Percentiles rank a stretch among this genome's conserved stretches.
Conservation (phyloP, 2,888 invertebrate genomes). For the Pseudococcus viburni region DNA sequence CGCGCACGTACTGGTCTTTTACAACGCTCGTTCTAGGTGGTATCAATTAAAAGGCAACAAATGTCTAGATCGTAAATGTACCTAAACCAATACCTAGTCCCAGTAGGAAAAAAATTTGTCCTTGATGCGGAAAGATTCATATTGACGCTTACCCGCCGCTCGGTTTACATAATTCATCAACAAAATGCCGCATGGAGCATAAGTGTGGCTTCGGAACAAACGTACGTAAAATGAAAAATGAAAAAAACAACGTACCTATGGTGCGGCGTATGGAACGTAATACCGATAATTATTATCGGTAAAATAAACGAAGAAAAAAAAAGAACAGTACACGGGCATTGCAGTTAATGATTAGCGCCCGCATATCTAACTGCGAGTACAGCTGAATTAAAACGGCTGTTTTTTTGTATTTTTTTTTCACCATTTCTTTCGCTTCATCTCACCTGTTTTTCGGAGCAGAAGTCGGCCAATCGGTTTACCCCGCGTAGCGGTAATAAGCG, state of each 20-base stretch:
- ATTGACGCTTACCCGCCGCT: neutral
- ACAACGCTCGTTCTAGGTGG: neutral
- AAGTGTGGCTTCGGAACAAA: conserved; percentile 1
- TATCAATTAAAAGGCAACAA: conserved; percentile 23
- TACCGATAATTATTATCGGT: conserved; percentile 58
- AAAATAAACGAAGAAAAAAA: conserved; percentile 57
- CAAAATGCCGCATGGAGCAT: neutral
- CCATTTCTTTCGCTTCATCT: conserved; percentile 60
- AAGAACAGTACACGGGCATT: conserved; percentile 58
- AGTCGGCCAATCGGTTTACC: conserved; percentile 61
- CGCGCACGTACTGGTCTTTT: neutral
- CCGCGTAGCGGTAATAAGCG: conserved; percentile 51
- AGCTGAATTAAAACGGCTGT: conserved; percentile 61
- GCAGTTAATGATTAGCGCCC: conserved; percentile 63
- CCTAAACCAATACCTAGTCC: neutral
- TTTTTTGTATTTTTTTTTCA: conserved; percentile 53
- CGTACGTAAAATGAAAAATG: conserved; percentile 5
- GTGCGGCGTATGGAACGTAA: conserved; percentile 21
- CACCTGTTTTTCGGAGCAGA: conserved; percentile 60
- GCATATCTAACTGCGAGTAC: conserved; percentile 61
- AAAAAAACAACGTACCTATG: neutral
- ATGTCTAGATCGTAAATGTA: conserved; percentile 6
- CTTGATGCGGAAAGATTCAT: neutral
- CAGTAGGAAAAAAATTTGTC: conserved; percentile 2
- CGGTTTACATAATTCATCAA: conserved; percentile 25